A percentile compares a stretch with the other conserved stretches of the same genome.
phyloP scores from a whole-genome alignment of 2,113 vertebrate genomes.

The Morphnarchus princeps region DNA sequence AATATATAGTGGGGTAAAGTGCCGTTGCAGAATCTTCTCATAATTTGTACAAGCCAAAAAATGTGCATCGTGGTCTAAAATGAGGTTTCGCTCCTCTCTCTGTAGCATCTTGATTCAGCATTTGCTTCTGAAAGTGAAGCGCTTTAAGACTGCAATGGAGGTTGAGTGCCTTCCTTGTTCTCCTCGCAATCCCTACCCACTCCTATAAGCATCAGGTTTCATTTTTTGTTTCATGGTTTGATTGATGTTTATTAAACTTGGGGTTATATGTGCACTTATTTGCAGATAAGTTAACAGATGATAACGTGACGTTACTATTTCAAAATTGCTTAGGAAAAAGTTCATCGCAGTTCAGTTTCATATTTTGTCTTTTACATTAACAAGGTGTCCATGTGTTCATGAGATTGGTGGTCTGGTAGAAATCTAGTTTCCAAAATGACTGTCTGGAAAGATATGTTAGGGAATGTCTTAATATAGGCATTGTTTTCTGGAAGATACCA shows the following conservation, averaged over 20 bases:
- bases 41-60: neutral
- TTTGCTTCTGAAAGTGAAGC: neutral
- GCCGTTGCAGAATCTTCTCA: neutral
- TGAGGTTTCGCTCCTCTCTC: neutral
- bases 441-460: neutral
- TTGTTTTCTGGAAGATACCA: neutral
- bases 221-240: neutral
- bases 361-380: neutral
- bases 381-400: neutral
- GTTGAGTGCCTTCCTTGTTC: neutral
- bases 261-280: neutral
- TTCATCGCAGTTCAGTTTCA: neutral
- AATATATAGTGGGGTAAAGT: neutral
- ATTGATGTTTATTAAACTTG: neutral
- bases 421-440: neutral
- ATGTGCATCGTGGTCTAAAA: fast-evolving
- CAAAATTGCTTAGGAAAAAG: neutral
- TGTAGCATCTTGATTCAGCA: neutral
- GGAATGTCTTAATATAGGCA: neutral
- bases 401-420: neutral
- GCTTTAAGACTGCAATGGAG: neutral
- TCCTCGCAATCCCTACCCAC: neutral
- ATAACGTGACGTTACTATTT: neutral
- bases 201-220: neutral
- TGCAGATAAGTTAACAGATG: neutral